phyloP scores from a whole-genome alignment of 2,888 invertebrate species.

The Norana najaformis region DNA sequence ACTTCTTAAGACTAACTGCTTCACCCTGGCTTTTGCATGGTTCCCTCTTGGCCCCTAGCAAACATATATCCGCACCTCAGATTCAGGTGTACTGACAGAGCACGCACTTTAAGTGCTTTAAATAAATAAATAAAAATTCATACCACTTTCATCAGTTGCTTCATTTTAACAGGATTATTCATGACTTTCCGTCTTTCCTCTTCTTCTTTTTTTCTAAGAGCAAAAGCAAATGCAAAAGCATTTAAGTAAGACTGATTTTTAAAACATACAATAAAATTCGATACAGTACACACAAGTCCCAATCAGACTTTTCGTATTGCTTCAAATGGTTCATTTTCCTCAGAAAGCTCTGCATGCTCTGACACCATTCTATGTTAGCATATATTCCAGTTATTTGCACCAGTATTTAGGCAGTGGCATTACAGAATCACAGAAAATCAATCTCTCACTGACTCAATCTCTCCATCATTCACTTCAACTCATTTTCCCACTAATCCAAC shows the following conservation, averaged over 20 bases:
- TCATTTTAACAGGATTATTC: conserved; percentile 88
- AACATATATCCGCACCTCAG: no score
- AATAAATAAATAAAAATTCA: no score
- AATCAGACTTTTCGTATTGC: background rate
- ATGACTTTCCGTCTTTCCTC: conserved; percentile 81
- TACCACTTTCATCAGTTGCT: conserved; percentile 80
- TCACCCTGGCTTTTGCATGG: no score
- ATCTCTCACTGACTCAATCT: no score
- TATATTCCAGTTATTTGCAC: background rate
- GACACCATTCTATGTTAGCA: background rate
- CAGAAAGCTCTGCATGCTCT: background rate
- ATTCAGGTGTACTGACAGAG: no score
- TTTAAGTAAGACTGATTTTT: background rate
- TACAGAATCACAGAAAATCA: background rate
- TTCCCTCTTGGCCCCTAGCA: no score
- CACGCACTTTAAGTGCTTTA: no score
- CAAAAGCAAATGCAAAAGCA: conserved; percentile 14
- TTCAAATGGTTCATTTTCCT: background rate
- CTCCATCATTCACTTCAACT: background rate
- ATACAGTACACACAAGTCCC: background rate
- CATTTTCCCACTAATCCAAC: background rate
- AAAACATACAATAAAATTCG: background rate
- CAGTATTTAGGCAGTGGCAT: background rate
- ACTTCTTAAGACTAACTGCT: no score
- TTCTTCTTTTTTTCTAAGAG: conserved; percentile 75